Evolutionary conservation across 2,113 vertebrate genomes (phyloP).

Genomic region (Chionis minor): DNA sequence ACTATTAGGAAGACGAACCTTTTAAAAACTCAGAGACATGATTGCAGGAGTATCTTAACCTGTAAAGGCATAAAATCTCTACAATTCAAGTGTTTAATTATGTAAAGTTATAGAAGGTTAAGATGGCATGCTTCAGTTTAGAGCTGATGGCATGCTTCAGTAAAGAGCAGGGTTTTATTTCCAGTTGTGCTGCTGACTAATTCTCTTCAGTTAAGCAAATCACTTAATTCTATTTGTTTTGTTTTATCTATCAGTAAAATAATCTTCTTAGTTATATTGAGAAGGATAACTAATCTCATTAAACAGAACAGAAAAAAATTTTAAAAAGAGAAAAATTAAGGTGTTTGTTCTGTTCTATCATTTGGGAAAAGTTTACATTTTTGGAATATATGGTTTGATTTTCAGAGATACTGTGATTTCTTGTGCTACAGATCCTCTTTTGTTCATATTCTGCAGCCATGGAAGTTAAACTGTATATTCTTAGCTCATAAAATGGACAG

Average conservation of each 20-base stretch:
- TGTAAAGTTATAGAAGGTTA: not conserved
- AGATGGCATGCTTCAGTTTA: not conserved
- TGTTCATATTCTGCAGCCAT: not conserved
- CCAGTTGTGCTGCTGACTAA: not conserved
- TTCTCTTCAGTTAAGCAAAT: not conserved
- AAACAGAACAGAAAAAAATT: not conserved
- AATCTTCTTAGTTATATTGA: not conserved
- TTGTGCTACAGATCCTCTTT: not conserved
- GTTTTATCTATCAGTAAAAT: not conserved
- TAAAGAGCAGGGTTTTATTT: slow-evolving; percentile 13
- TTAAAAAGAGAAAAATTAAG: not conserved
- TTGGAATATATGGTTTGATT: not conserved
- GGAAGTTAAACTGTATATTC: slow-evolving; percentile 26
- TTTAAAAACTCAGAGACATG: not conserved
- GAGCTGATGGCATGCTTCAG: not conserved
- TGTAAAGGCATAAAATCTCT: not conserved
- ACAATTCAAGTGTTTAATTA: slow-evolving; percentile 2
- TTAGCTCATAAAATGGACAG: not conserved
- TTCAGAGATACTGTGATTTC: not conserved
- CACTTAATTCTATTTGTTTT: not conserved
- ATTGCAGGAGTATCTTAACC: not conserved
- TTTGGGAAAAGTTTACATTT: not conserved
- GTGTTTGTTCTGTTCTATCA: not conserved
- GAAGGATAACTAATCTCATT: not conserved
- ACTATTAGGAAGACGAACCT: not conserved